Evolutionary conservation across 2,888 invertebrate genomes (phyloP), one percentile per base, ranked within the genome.

Genomic region (Cosmia pyralina): DNA sequence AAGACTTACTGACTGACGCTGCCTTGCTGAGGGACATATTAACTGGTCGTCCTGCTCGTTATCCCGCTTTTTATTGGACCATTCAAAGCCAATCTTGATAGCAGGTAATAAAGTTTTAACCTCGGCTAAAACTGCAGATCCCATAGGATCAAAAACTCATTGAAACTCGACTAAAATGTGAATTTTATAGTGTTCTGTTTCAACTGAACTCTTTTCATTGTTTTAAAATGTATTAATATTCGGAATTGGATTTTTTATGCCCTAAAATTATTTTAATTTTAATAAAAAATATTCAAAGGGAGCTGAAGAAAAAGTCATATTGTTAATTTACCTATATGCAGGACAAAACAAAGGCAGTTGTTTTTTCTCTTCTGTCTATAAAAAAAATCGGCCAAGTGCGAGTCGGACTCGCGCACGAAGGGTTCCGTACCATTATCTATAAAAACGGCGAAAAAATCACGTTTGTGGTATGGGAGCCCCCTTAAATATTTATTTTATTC

Each of bases 81-180:
- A 53, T 38, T 41, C 55, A 73, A 67, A 79, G 69, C 68, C 72
- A 82, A 76, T 86, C 85, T 80, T 79, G 81, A 82, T 86, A 81
- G 80, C 81, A 83, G 81, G 83, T 84, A 87, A 84, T 87, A 86
- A 86, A 86, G 82, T 86, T 87, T 81, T 75, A 76, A 85, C 85
- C 75, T 69, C 81, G 59, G 72, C 64, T 82, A 77, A 84, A 82
- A 77, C 77, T 82, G 77, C 72, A 74, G 83, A 85, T 81, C 86
- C 85, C 84, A 64, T 70, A 22, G 85, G 86, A 80, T 82, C 70
- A 83, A 76, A 81, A 68, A 72, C 85, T 81, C 64, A 78, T 81
- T 83, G 78, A 76, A 85, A 76, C 69, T 83, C 52, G 55, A 75
- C 69, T 68, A 60, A 75, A 80, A 73, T 60, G 59, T 63, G 81